These are phyloP conservation scores for Drosophila mauritiana DNA, from an alignment of 1,140 invertebrate species.

Conservation along the genomic window DNA sequence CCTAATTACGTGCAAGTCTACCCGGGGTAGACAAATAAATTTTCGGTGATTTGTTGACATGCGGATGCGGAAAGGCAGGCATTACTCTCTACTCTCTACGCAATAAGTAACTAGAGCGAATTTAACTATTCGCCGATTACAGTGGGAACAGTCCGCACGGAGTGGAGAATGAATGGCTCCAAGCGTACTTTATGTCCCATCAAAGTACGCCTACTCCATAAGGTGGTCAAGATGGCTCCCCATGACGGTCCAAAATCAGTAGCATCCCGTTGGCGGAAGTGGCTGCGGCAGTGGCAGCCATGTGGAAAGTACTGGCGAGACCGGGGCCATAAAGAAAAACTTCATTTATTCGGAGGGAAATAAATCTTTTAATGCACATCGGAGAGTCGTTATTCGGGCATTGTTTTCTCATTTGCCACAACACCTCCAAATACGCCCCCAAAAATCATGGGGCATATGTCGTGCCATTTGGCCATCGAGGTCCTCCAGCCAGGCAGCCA, in stretches of 20 bases:
- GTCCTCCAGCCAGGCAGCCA: too few relatives aligned
- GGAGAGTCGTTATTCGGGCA: conserved; percentile 82
- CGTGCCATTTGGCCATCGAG: conserved; percentile 54
- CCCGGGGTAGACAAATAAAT: conserved; percentile 62
- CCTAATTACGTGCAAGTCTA: conserved; percentile 45
- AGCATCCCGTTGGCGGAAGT: conserved; percentile 7
- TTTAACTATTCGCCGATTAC: conserved; percentile 69
- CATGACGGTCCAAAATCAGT: not conserved
- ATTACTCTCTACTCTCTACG: conserved; percentile 31
- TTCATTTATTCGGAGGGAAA: conserved; percentile 80
- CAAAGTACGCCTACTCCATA: conserved; percentile 38
- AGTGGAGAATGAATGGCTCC: conserved; percentile 9
- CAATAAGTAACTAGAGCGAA: conserved; percentile 49
- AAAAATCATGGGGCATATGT: conserved; percentile 35
- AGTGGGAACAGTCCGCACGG: conserved; percentile 17
- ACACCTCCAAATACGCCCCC: conserved; percentile 51
- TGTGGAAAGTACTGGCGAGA: conserved; percentile 29
- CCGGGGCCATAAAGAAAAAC: conserved; percentile 66
- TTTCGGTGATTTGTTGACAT: conserved; percentile 73
- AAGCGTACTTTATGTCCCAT: conserved; percentile 43
- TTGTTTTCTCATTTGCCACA: conserved; percentile 81
- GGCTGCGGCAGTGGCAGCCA: conserved; percentile 16
- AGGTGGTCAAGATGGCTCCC: conserved; percentile 8
- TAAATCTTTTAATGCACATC: conserved; percentile 84
- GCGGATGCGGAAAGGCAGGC: conserved; percentile 30